Percentiles rank a stretch among this genome's conserved stretches.
These are phyloP conservation scores for Nansenia antarctica DNA, from an alignment of 2,113 vertebrate genomes.

Conservation along the genomic window DNA sequence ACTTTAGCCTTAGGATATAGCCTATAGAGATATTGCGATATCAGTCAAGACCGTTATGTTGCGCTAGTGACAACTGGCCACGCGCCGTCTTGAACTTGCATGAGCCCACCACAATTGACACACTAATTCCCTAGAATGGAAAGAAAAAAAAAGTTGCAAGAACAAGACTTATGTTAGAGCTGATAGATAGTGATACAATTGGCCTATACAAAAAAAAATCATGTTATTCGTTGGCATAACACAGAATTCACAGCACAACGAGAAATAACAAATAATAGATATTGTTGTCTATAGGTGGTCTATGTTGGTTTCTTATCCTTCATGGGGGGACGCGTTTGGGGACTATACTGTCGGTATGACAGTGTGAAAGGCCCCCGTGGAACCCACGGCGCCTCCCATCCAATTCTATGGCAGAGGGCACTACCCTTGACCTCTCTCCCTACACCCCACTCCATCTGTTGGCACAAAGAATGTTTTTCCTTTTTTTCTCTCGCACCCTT, in stretches of 20 bases:
- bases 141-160: too few relatives aligned
- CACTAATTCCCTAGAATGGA: not conserved
- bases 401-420: slow-evolving; percentile 69
- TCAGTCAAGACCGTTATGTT: slow-evolving; percentile 17
- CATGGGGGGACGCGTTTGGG: not conserved
- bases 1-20: too few relatives aligned
- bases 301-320: too few relatives aligned
- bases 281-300: too few relatives aligned
- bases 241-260: too few relatives aligned
- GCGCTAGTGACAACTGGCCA: slow-evolving; percentile 44
- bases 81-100: slow-evolving; percentile 34
- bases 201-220: too few relatives aligned
- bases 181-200: too few relatives aligned
- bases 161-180: too few relatives aligned
- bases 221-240: too few relatives aligned
- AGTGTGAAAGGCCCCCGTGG: not conserved
- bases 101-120: not conserved
- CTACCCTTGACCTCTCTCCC: slow-evolving; percentile 93
- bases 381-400: not conserved
- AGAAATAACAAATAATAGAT: too few relatives aligned
- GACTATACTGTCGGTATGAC: not conserved
- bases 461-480: slow-evolving; percentile 78
- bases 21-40: not conserved
- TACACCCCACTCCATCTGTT: slow-evolving; percentile 90
- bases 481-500: slow-evolving; percentile 4